Evolutionary conservation across 2,797 vertebrate species (phyloP), one percentile per base, ranked within the genome.

Genomic region (Parauchenoglanis punctatus): DNA sequence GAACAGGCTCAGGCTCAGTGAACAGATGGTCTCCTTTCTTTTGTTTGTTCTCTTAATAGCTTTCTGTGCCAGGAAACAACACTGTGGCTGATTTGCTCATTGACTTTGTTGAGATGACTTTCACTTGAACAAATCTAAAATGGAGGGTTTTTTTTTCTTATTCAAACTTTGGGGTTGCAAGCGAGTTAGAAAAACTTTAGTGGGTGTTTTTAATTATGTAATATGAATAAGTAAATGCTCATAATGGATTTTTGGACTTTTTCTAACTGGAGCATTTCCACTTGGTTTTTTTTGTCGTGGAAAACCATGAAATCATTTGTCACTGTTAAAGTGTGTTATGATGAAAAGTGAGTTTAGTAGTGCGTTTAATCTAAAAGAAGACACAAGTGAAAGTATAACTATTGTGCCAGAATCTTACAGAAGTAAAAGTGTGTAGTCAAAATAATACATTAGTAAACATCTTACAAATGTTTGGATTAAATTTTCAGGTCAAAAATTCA

Each of bases 1-100:
- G 58, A 83, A 67, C 72, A 63, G 20, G 85, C 63, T 59, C 12
- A 28, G 40, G 11, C 59, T 82, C 20, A 6, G 35, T 31, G 78
- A 76, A 75, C 88, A 86, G 73, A 77, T 83, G 78, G 78, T 83
- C 80, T 75, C 59, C 88, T 35, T 70, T 88, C 88, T 88, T 89
- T 91, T 65, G 86, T 91, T 86, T n/a, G 23, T 59, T 72, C 54
- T 84, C 35, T 31, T 20, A 46, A 70, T 68, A 11, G 13, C n/a
- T 61, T 82, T 73, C 80, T 73, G n/a, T 76, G 70, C 28, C 25
- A n/a, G 18, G 63, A 31, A 63, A 28, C 68, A 56, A 49, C 77
- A 25, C n/a, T 20, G 54, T 63, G 67, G 17, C 46, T 31, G 13
- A 18, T 73, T 85, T 73, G 76, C 61, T 63, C 35, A 46, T 63